A percentile compares a stretch with the other conserved stretches of the same genome.
phyloP scores from a whole-genome alignment of 1,140 invertebrate species.

The Drosophila ironensis region DNA sequence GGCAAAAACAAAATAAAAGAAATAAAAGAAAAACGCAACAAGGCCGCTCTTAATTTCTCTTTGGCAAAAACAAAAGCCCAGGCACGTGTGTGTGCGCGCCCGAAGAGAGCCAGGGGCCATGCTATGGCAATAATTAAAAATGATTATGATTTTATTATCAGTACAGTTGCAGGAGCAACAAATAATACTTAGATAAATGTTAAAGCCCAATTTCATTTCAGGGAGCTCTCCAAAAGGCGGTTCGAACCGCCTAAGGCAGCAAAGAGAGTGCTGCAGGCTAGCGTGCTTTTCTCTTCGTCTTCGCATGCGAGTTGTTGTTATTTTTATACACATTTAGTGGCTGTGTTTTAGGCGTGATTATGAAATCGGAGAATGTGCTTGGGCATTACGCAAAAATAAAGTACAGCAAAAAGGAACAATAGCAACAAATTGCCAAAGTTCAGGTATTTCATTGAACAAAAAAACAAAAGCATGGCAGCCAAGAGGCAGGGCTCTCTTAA shows the following conservation, averaged over 20 bases:
- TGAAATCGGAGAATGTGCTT: conserved; percentile 39
- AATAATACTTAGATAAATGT: not conserved
- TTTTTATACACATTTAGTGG: conserved; percentile 43
- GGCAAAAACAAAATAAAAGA: not conserved
- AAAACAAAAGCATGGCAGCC: conserved; percentile 19
- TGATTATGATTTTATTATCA: conserved; percentile 6
- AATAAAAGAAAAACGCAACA: conserved; percentile 42
- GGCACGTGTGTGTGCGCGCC: conserved; percentile 34
- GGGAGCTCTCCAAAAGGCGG: conserved; percentile 21
- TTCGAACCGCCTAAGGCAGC: conserved; percentile 25
- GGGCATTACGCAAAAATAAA: conserved; percentile 12
- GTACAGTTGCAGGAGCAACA: not conserved
- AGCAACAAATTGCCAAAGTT: not conserved
- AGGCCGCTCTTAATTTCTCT: conserved; percentile 48
- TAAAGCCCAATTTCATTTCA: too few relatives aligned
- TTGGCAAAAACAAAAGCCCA: conserved; percentile 16
- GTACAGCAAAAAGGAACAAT: conserved; percentile 1
- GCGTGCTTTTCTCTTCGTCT: conserved; percentile 55
- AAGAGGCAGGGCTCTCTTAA: too few relatives aligned
- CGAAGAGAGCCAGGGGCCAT: not conserved
- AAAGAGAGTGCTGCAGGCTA: conserved; percentile 8
- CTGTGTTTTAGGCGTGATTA: conserved; percentile 47
- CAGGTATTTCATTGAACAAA: conserved; percentile 27
- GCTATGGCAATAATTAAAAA: conserved; percentile 16
- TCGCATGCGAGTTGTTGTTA: conserved; percentile 17